Base-by-base conservation (phyloP, 2,888 invertebrate species). In the Euclidia mi region DNA sequence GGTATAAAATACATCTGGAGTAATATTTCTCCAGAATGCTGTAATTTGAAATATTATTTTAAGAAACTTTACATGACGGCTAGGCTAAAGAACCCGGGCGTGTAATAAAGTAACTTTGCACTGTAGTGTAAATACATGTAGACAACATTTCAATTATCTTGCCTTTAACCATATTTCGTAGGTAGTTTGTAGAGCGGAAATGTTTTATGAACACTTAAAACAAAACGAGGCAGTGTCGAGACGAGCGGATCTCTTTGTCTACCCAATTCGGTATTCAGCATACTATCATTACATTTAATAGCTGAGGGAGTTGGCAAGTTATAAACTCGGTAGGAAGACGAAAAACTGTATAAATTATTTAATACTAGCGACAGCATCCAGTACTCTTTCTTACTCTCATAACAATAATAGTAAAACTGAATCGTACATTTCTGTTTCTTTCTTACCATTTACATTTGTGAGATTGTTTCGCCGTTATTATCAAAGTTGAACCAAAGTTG, bases 211-310 rank as follows among this genome's bases (percentile, higher is more conserved):
- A n/a, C 35, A 42, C 45, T 65, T 59, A 57, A 64, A 65, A 65
- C 58, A 50, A 60, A 57, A 56, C 56, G 42, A 65, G 46, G 7
- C 37, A 45, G 50, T 49, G 48, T 38, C 42, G 17, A 20, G 38
- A 37, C 35, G 28, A 32, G 41, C 29, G 40, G 49, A 56, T 44
- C 45, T 50, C 44, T 48, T 55, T 59, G 55, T 56, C 53, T 57
- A 34, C 25, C 34, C 37, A 44, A 62, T 69, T 69, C 41, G 46
- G 56, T 66, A 53, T 61, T 57, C 66, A 15, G 55, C 58, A 65
- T 58, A 56, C 62, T 59, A 61, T 69, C 55, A 59, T 71, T 53
- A 59, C 52, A 40, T 49, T 61, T 66, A 64, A 72, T 61, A 46
- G 58, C 49, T 11, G 6, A 17, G 56, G 62, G 69, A 69, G 58